Base-by-base conservation (phyloP, 2,113 vertebrate species). In the Platycercus adscitus region DNA sequence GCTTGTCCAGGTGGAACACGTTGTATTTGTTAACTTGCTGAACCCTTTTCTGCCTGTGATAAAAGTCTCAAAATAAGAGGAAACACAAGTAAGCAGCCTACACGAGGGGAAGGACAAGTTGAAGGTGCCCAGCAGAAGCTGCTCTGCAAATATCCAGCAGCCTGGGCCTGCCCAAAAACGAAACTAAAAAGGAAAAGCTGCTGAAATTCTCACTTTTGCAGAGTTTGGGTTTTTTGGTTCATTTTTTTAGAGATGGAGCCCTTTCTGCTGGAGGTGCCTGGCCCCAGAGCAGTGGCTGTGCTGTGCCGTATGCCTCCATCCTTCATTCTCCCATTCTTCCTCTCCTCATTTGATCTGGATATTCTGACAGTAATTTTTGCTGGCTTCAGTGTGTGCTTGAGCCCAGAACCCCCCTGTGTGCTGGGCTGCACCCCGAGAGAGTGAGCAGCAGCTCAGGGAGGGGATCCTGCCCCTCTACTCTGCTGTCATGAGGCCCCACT, bases 11-110 rank as follows among this genome's bases (percentile, higher is more conserved):
- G 81, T 96, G 76, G 83, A 97, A 95, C 84, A 58, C 43, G 91
- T 93, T 60, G 85, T 52, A 96, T 96, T 97, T 95, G 96, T 96
- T 97, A 95, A 97, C 92, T 97, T 86, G 46, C 64, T 96, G 95
- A 93, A 87, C 93, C 52, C 64, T 60, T 93, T 91, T 84, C 56
- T 89, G 78, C 61, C 10, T 56, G 60, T 82, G 81, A 83, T 94
- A 78, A 93, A 92, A 95, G 37, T 13, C 63, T 87, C 58, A 21
- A 86, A 58, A 89, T 58, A 89, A 94, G 83, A 70, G 88, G n/a
- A 88, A 81, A 71, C 23, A 24, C 60, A 65, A 41, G 28, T 4
- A 86, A 95, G 68, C 80, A 71, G 52, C 49, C 87, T 84, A 90
- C 87, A 72, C 9, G 11, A 47, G 69, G 53, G 70, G 44, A 93